Conservation (phyloP, 2,888 invertebrate species). For the Hetaerina titia region DNA sequence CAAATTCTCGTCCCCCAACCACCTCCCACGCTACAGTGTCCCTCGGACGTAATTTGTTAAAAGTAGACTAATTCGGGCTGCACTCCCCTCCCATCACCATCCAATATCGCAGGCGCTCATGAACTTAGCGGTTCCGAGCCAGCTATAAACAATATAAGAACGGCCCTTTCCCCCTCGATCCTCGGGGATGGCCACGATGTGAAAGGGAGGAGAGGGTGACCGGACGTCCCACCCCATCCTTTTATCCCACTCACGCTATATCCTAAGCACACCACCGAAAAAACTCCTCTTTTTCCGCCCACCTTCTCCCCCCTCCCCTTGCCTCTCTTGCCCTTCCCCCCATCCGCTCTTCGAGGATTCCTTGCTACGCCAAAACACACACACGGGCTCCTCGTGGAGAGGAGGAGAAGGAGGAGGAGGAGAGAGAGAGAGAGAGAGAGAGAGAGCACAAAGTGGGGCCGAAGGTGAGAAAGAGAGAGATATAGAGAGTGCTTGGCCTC, state of each 20-base stretch:
- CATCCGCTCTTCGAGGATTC: background rate
- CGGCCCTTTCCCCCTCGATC: background rate
- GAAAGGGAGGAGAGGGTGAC: background rate
- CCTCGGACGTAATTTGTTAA: background rate
- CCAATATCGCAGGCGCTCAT: conserved; percentile 2
- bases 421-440: too few species aligned
- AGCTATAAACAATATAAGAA: conserved; percentile 8
- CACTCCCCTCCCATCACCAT: background rate
- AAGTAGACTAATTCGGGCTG: background rate
- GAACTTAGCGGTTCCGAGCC: conserved; percentile 11
- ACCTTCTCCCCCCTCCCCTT: background rate
- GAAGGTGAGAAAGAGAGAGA: background rate
- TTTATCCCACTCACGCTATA: background rate
- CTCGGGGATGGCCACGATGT: background rate
- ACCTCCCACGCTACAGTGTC: background rate
- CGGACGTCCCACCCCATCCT: background rate
- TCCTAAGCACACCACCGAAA: background rate
- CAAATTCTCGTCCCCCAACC: background rate
- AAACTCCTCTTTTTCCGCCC: background rate
- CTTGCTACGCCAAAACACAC: background rate
- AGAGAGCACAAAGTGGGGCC: background rate
- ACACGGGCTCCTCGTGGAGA: too few species aligned
- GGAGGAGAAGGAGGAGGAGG: too few species aligned
- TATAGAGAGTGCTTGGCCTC: background rate
- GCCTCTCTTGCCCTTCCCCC: too few species aligned